phyloP scores from a whole-genome alignment of 2,113 vertebrate genomes.

The Catharus minimus region DNA sequence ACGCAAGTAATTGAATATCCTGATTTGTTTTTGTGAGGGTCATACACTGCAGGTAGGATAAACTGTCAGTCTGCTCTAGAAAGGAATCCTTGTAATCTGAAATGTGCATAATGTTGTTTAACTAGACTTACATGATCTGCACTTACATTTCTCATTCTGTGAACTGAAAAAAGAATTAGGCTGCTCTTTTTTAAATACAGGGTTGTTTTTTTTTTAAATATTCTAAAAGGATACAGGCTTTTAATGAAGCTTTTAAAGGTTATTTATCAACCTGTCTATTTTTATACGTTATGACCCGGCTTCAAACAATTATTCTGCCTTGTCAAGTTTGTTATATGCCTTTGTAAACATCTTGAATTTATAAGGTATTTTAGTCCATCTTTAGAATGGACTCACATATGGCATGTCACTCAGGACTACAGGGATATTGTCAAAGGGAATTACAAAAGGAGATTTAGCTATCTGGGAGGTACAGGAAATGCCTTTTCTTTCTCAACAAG shows the following conservation, averaged over 20 bases:
- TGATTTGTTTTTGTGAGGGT: background rate
- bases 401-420: background rate
- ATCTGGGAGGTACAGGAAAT: background rate
- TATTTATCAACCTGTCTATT: background rate
- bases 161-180: background rate
- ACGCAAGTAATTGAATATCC: constrained; percentile 8
- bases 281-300: background rate
- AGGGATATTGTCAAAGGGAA: background rate
- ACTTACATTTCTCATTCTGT: background rate
- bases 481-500: background rate
- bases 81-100: background rate
- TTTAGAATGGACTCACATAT: background rate
- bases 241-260: background rate
- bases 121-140: background rate
- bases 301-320: background rate
- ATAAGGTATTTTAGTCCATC: background rate
- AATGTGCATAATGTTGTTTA: background rate
- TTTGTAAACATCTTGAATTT: background rate
- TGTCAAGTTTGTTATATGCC: background rate
- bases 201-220: background rate
- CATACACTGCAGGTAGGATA: background rate
- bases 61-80: background rate
- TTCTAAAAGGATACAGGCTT: background rate
- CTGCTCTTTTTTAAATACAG: background rate
- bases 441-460: background rate